phyloP scores from a whole-genome alignment of 2,113 vertebrate species.

The Rhabdomys dilectus region DNA sequence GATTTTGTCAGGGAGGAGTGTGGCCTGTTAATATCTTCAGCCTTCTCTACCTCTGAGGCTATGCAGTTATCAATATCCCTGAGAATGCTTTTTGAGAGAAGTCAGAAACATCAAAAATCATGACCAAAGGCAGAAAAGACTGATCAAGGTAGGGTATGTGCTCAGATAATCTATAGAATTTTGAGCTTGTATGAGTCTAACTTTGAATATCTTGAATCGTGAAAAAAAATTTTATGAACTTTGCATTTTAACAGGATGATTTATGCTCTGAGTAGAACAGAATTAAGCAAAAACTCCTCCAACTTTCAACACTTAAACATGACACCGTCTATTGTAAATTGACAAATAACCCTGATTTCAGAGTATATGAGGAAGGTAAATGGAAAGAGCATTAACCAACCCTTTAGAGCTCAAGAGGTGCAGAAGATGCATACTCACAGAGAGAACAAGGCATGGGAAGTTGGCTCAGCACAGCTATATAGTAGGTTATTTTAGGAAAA shows the following conservation, averaged over 20 bases:
- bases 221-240: conserved; percentile 62
- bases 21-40: not conserved
- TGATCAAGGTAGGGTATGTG: not conserved
- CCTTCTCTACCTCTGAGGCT: not conserved
- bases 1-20: not conserved
- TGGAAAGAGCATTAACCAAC: not conserved
- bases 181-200: conserved; percentile 5
- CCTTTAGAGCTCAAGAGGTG: not conserved
- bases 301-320: conserved; percentile 19
- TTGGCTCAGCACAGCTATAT: not conserved
- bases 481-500: not conserved
- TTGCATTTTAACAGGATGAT: conserved; percentile 64
- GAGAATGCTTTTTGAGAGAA: not conserved
- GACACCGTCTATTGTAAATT: not conserved
- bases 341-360: conserved; percentile 1
- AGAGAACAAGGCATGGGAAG: not conserved
- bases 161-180: conserved; percentile 22
- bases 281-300: conserved; percentile 43
- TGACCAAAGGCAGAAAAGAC: not conserved
- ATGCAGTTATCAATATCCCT: not conserved
- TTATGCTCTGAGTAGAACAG: conserved; percentile 49
- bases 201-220: conserved; percentile 52
- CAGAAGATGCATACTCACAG: not conserved
- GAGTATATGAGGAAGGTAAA: not conserved
- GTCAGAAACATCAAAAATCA: conserved; percentile 12